Base-by-base conservation (phyloP, 2,888 invertebrate genomes). In the Athripsodes cinereus region DNA sequence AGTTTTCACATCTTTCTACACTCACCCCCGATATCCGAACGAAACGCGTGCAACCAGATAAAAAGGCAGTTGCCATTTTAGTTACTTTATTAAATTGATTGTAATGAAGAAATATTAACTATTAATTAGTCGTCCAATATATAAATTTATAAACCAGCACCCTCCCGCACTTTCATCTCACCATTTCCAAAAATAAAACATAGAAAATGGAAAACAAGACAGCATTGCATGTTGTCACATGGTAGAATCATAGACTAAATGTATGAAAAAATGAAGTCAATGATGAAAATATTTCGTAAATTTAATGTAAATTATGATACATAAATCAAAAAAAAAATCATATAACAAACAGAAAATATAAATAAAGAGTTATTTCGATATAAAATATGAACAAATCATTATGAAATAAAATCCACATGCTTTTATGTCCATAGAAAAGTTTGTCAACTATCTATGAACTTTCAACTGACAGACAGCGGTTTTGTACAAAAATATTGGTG, bases 31-130 rank as follows among this genome's bases (percentile, higher is more conserved):
- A 60, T 47, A 54, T 31, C 51, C 57, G 57, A 18, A 60, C 20
- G 46, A 60, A 47, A 22, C 60, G 52, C 19, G 52, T 55, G 19
- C 49, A 49, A 40, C 60, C 50, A 21, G 52, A 53, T 44, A 60
- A 53, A 47, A 60, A 53, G 21, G 60, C 53, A 20, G 60, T 60
- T 50, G 60, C 60, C 60, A 60, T 60, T 57, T 57, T 19, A 35
- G 26, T 13, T 44, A 34, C 10, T 53, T 21, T 18, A 20, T 49
- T n/a, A 35, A 22, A 21, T 52, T 52, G 8, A 22, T 34, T 31
- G 18, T 44, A 44, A 34, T 10, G 34, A 35, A 50, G n/a, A 26
- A 21, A 48, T 44, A n/a, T 18, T 11, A 50, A 20, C 34, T 57
- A 50, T 48, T 22, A 40, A 40, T 47, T 20, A 56, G 50, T 46